Base-by-base conservation (phyloP, 2,113 vertebrate species). In the Sylvilagus bachmani region DNA sequence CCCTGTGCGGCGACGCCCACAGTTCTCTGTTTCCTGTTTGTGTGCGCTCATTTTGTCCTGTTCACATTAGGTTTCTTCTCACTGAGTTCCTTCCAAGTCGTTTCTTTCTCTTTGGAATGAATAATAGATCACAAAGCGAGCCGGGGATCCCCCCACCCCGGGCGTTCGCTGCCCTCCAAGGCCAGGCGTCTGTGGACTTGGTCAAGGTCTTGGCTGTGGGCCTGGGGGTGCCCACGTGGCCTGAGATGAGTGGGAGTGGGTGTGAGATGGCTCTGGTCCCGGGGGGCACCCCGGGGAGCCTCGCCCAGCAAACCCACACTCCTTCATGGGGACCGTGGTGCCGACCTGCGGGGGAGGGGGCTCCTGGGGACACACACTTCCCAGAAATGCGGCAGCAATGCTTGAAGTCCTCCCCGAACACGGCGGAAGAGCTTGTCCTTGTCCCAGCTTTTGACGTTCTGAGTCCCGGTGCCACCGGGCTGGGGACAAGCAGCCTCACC, bases 51-150 rank as follows among this genome's bases (percentile, higher is more conserved):
- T 27, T 83, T 21, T 86, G 27, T 69, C n/a, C 51, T 55, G 84
- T 58, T 22, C 62, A 73, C 82, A 74, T 91, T 85, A 61, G 38
- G 74, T 95, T 82, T 79, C 95, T 70, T n/a, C 89, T 89, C 86
- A 69, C 27, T 36, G 79, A 51, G 55, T 17, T 58, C 19, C 55
- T 16, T 58, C 55, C 86, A 64, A 36, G 1, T 75, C 24, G 36
- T 78, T 38, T 33, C 75, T 27, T 33, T 33, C 66, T n/a, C 62
- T 86, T 69, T 62, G 44, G 64, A 64, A 19, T 75, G 61, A 94
- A 71, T 8, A 85, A 86, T 38, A 77, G 77, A 90, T 78, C 53
- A 75, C 55, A 75, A 90, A 51, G 58, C 19, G 67, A 33, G 66
- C 1, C 0, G 14, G 24, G 71, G 61, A 31, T 27, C 22, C 77